Evolutionary conservation across 2,797 vertebrate species (phyloP).

Genomic region (Trichosurus vulpecula): DNA sequence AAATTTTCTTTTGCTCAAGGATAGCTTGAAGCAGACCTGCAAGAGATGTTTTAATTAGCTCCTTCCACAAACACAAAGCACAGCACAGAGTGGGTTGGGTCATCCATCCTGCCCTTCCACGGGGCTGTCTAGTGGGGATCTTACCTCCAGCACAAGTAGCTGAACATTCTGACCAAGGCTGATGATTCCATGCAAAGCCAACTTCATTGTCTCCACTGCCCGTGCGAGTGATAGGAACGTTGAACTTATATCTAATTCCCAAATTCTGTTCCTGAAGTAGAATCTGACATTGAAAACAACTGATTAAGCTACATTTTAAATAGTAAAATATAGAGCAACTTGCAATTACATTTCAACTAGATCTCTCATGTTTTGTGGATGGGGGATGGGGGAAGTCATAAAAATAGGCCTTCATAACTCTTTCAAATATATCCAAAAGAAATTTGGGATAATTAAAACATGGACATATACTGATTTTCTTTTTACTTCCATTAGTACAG

Average conservation of each 20-base stretch:
- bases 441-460: conserved; percentile 50
- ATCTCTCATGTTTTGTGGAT: conserved; percentile 57
- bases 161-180: conserved; percentile 97
- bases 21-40: conserved; percentile 79
- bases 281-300: conserved; percentile 90
- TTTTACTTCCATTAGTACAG: conserved; percentile 16
- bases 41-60: conserved; percentile 83
- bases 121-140: conserved; percentile 73
- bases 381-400: conserved; percentile 62
- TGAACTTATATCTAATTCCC: conserved; percentile 97
- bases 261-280: conserved; percentile 98
- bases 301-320: conserved; percentile 83
- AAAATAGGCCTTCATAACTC: conserved; percentile 34
- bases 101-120: conserved; percentile 67
- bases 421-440: conserved; percentile 10
- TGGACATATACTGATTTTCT: not conserved
- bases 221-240: conserved; percentile 95
- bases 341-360: conserved; percentile 71
- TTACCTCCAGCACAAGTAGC: conserved; percentile 97
- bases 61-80: conserved; percentile 65
- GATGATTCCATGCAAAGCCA: conserved; percentile 95
- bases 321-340: conserved; percentile 46
- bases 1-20: conserved; percentile 80
- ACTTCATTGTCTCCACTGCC: conserved; percentile 98
- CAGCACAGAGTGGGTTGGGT: conserved; percentile 64